Percentiles rank a stretch among this genome's conserved stretches.
These are phyloP conservation scores for Anas platyrhynchos DNA, from an alignment of 2,113 vertebrate species.

Conservation along the genomic window DNA sequence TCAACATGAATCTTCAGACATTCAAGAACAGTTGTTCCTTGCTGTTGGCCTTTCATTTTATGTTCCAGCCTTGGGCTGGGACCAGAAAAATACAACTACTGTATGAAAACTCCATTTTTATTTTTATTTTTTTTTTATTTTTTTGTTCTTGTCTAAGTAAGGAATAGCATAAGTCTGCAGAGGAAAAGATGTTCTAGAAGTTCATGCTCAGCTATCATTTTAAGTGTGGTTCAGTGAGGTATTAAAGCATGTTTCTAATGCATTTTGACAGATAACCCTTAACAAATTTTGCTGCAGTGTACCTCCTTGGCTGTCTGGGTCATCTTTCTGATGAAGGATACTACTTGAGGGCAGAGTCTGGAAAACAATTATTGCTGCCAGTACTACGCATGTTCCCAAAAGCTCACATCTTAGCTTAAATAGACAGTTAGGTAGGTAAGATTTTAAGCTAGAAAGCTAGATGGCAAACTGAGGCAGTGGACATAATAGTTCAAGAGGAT, in stretches of 20 bases:
- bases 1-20: background rate
- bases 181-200: background rate
- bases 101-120: background rate
- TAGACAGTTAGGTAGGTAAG: background rate
- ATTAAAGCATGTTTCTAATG: background rate
- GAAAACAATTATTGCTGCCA: background rate
- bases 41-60: background rate
- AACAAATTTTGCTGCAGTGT: background rate
- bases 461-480: background rate
- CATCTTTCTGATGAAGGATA: background rate
- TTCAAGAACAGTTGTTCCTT: background rate
- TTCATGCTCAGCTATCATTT: background rate
- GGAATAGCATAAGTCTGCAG: background rate
- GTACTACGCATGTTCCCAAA: background rate
- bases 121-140: background rate
- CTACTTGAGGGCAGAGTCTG: background rate
- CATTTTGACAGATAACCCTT: background rate
- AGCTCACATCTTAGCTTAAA: background rate
- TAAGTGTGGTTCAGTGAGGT: background rate
- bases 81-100: constrained; percentile 3
- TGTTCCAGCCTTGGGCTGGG: background rate
- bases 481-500: background rate
- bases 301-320: background rate
- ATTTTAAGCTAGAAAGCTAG: background rate
- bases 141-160: background rate